Percentiles rank a stretch among this genome's conserved stretches.
Evolutionary conservation across 2,888 invertebrate genomes (phyloP).

Genomic region (Bedellia somnulentella): DNA sequence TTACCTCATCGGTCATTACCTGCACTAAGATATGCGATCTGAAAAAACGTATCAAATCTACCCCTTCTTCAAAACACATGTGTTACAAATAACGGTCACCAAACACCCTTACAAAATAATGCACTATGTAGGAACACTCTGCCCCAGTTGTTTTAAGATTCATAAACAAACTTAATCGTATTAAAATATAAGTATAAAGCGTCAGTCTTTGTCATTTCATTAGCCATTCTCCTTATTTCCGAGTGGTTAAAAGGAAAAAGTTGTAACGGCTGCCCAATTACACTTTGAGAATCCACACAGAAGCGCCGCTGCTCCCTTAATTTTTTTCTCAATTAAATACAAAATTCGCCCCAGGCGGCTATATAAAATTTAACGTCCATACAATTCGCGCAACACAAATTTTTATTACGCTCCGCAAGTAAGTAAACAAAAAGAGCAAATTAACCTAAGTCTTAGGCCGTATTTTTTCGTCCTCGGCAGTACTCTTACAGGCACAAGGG

Average conservation of each 20-base stretch:
- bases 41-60: conserved; percentile 37
- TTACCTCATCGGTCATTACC: conserved; percentile 44
- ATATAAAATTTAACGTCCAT: conserved; percentile 59
- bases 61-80: conserved; percentile 40
- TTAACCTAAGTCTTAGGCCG: conserved; percentile 38
- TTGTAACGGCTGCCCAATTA: conserved; percentile 54
- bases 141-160: no score
- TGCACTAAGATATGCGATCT: conserved; percentile 25
- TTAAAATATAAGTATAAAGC: no score
- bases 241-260: conserved; percentile 42
- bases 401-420: conserved; percentile 54
- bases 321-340: conserved; percentile 58
- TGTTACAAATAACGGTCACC: conserved; percentile 5
- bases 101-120: no score
- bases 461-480: conserved; percentile 41
- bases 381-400: conserved; percentile 61
- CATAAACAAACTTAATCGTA: no score
- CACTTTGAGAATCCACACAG: conserved; percentile 54
- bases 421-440: conserved; percentile 58
- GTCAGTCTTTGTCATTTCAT: no score
- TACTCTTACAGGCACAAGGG: conserved; percentile 57
- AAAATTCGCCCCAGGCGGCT: conserved; percentile 47
- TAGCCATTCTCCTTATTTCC: no score
- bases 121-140: no score
- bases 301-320: conserved; percentile 52